Percentiles rank a stretch among this genome's conserved stretches.
Evolutionary conservation across 2,113 vertebrate genomes (phyloP).

Genomic region (Pluvianellus socialis): DNA sequence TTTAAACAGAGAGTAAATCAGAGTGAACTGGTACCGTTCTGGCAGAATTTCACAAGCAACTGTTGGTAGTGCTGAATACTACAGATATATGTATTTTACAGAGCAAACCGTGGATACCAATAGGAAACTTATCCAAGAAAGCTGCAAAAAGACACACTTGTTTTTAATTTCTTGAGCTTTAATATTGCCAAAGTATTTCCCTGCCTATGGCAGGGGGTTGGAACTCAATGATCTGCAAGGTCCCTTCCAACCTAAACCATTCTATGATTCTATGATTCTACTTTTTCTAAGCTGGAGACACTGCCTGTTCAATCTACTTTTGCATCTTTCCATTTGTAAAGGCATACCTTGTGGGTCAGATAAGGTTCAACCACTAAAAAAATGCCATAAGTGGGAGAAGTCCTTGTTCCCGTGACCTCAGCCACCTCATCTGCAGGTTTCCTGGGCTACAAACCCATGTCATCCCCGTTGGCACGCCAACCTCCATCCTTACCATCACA

Average conservation of each 20-base stretch:
- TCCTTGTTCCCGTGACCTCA: background rate
- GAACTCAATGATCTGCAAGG: too few relatives aligned
- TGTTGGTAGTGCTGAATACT: background rate
- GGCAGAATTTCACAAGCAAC: background rate
- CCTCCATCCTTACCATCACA: accelerated
- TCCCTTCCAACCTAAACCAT: too few relatives aligned
- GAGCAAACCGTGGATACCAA: background rate
- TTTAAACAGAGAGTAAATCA: background rate
- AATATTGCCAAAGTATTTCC: background rate
- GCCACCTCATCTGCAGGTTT: background rate
- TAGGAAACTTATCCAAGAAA: background rate
- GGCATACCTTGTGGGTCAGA: background rate
- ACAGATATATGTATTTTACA: background rate
- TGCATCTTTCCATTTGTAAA: background rate
- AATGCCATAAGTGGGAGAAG: background rate
- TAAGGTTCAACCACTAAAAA: background rate
- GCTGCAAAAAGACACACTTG: background rate
- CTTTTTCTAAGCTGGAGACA: background rate
- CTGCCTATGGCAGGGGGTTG: too few relatives aligned
- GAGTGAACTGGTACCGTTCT: background rate
- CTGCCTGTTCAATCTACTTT: background rate
- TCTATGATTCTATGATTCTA: too few relatives aligned
- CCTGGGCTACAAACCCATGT: background rate
- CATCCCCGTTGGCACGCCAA: background rate
- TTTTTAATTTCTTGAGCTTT: background rate